Percentiles rank a stretch among this genome's conserved stretches.
Evolutionary conservation across 2,888 invertebrate species (phyloP).

Genomic region (Thereva nobilitata): DNA sequence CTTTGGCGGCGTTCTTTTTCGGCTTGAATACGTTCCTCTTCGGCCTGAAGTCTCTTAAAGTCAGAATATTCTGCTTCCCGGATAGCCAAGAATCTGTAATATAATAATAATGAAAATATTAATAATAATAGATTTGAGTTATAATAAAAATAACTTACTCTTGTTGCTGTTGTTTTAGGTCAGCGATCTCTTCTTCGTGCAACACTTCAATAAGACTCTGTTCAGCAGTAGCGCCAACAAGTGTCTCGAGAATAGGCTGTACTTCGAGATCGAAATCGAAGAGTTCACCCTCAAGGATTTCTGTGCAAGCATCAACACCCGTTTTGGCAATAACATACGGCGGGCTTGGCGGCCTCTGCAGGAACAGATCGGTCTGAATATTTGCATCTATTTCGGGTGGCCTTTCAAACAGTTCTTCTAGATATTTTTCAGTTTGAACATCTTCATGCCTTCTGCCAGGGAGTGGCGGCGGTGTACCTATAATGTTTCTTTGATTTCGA

Average conservation of each 20-base stretch:
- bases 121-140: background rate
- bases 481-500: slow-evolving; percentile 63
- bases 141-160: slow-evolving; percentile 47
- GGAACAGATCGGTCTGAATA: slow-evolving; percentile 85
- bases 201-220: slow-evolving; percentile 87
- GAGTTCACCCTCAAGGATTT: slow-evolving; percentile 89
- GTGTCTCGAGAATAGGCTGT: slow-evolving; percentile 83
- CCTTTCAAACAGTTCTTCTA: slow-evolving; percentile 82
- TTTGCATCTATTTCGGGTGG: slow-evolving; percentile 77
- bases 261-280: slow-evolving; percentile 93
- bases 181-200: slow-evolving; percentile 89
- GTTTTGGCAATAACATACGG: slow-evolving; percentile 77
- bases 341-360: slow-evolving; percentile 81
- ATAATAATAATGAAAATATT: background rate
- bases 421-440: slow-evolving; percentile 86
- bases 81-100: slow-evolving; percentile 58
- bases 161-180: slow-evolving; percentile 71
- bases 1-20: slow-evolving; percentile 76
- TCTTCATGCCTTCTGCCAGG: slow-evolving; percentile 82
- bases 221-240: slow-evolving; percentile 88
- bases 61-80: slow-evolving; percentile 84
- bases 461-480: slow-evolving; percentile 62
- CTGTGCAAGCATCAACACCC: slow-evolving; percentile 80
- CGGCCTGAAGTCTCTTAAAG: slow-evolving; percentile 76
- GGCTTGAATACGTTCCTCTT: slow-evolving; percentile 69